A percentile compares a stretch with the other conserved stretches of the same genome.
These are phyloP conservation scores for Oreohelix idahoensis DNA, from an alignment of 1,140 invertebrate species.

Conservation along the genomic window DNA sequence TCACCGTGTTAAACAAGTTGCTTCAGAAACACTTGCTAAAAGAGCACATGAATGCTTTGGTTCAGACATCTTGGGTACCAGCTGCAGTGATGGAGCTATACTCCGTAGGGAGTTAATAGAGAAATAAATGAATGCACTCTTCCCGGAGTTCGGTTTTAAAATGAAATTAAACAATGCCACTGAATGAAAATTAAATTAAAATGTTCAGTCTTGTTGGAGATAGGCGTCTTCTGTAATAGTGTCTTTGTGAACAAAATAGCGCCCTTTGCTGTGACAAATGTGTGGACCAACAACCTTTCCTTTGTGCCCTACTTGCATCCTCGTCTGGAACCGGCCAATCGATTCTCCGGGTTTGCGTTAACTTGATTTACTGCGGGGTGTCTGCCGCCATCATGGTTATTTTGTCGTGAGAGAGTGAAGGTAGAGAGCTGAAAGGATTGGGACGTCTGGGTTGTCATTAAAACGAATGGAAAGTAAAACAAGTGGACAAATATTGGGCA, in stretches of 20 bases:
- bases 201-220: too few relatives aligned
- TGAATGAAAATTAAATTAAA: too few relatives aligned
- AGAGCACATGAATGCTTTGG: too few relatives aligned
- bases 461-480: background rate
- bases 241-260: slow-evolving; percentile 20
- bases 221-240: too few relatives aligned
- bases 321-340: slow-evolving; percentile 10
- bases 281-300: background rate
- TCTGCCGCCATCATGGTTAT: slow-evolving; percentile 1
- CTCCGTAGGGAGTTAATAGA: too few relatives aligned
- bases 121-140: too few relatives aligned
- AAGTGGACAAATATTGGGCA: background rate
- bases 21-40: too few relatives aligned
- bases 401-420: background rate
- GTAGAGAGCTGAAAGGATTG: background rate
- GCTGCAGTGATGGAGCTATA: too few relatives aligned
- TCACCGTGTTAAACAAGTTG: too few relatives aligned
- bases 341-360: background rate
- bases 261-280: background rate
- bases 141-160: too few relatives aligned
- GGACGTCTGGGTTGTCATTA: background rate
- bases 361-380: background rate
- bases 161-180: too few relatives aligned
- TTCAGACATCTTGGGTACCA: too few relatives aligned
- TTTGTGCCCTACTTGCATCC: background rate